Conservation (phyloP, 2,797 vertebrate species). For the Zenarchopterus dispar region DNA sequence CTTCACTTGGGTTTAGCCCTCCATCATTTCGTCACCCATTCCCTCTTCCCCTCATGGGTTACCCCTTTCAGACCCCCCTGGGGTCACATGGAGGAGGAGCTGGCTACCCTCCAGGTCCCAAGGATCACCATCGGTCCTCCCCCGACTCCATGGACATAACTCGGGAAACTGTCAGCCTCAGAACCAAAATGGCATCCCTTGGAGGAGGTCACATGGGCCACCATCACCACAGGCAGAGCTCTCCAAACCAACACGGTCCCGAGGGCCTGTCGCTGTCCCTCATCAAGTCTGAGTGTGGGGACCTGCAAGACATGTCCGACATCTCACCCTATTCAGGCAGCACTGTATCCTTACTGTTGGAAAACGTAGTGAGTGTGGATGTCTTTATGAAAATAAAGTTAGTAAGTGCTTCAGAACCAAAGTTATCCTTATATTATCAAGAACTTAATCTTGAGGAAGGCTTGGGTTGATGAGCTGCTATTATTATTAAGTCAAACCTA, state of each 20-base stretch:
- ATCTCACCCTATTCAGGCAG: slow-evolving; percentile 97
- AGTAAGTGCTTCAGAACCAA: neutral
- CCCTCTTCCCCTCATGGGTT: slow-evolving; percentile 95
- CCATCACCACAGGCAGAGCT: slow-evolving; percentile 87
- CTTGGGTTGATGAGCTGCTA: too few relatives aligned
- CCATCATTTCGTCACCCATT: slow-evolving; percentile 97
- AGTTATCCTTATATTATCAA: neutral
- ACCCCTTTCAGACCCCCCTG: slow-evolving; percentile 93
- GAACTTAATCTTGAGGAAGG: too few relatives aligned
- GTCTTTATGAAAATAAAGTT: neutral
- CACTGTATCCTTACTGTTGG: slow-evolving; percentile 91
- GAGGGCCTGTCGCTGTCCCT: slow-evolving; percentile 95
- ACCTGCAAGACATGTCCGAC: slow-evolving; percentile 97
- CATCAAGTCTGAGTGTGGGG: slow-evolving; percentile 98
- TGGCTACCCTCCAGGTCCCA: slow-evolving; percentile 86
- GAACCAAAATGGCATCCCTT: slow-evolving; percentile 94
- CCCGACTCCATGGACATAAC: slow-evolving; percentile 95
- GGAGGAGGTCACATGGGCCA: slow-evolving; percentile 90
- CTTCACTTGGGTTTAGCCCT: slow-evolving; percentile 91
- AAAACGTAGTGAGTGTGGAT: neutral
- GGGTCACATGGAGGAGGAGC: slow-evolving; percentile 84
- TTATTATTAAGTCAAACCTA: too few relatives aligned
- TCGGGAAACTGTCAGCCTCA: slow-evolving; percentile 93
- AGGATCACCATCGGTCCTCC: slow-evolving; percentile 89
- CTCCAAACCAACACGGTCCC: slow-evolving; percentile 89